phyloP scores from a whole-genome alignment of 2,113 vertebrate species.

The Noturus placidus region DNA sequence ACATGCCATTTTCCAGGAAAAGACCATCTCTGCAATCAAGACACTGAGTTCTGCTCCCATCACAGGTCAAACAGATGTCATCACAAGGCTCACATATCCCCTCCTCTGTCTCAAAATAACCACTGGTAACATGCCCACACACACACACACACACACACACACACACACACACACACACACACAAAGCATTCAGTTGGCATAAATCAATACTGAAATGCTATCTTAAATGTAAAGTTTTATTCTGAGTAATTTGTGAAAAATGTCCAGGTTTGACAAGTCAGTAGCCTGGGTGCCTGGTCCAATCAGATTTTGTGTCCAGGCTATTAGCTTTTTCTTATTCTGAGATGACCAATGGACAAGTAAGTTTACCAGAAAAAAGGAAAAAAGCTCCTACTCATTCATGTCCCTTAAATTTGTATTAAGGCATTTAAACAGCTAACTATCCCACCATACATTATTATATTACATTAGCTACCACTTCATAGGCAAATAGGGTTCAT shows the following conservation, averaged over 20 bases:
- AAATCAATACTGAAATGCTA: neutral
- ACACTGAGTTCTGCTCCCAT: constrained; percentile 69
- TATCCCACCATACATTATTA: too few relatives aligned
- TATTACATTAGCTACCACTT: neutral
- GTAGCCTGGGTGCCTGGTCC: neutral
- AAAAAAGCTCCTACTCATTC: neutral
- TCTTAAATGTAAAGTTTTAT: neutral
- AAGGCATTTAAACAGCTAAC: neutral
- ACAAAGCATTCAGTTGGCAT: neutral
- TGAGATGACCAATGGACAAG: neutral
- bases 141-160: neutral
- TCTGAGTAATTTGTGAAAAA: neutral
- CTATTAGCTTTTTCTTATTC: neutral
- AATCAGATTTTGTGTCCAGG: neutral
- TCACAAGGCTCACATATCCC: constrained; percentile 70
- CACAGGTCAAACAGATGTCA: constrained; percentile 71
- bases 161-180: neutral
- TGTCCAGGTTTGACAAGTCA: neutral
- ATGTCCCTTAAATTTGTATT: neutral
- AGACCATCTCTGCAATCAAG: constrained; percentile 70
- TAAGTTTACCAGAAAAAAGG: neutral
- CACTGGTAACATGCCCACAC: constrained; percentile 54
- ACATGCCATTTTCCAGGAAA: constrained; percentile 67
- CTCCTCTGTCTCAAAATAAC: constrained; percentile 69
- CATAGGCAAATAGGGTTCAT: neutral